These are phyloP conservation scores for Scomber colias DNA, from an alignment of 2,113 vertebrate species.

Conservation along the genomic window DNA sequence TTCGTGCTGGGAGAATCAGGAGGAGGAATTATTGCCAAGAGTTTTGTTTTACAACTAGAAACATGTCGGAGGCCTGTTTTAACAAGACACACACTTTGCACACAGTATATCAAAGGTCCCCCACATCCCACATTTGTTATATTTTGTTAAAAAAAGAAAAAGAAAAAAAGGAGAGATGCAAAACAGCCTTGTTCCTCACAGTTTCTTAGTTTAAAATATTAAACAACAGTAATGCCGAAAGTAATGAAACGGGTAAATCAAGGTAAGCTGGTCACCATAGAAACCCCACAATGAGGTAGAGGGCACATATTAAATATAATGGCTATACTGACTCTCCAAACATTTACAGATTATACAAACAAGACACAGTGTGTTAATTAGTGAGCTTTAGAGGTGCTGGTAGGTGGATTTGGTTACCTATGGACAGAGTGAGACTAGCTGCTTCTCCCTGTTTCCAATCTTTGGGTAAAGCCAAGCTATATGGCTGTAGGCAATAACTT, in stretches of 20 bases:
- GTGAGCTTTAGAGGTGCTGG: neutral
- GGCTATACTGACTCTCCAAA: neutral
- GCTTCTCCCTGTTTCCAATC: neutral
- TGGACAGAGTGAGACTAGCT: neutral
- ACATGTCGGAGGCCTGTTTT: conserved; percentile 31
- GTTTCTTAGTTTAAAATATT: neutral
- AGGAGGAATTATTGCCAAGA: conserved; percentile 18
- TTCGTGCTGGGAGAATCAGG: neutral
- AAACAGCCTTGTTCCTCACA: neutral
- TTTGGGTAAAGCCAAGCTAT: neutral
- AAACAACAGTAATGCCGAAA: neutral
- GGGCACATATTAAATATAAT: neutral
- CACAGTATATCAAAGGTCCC: conserved; percentile 4
- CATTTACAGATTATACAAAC: neutral
- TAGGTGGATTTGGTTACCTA: neutral
- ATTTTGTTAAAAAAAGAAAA: neutral
- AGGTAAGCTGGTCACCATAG: neutral
- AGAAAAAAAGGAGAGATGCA: neutral
- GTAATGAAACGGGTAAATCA: neutral
- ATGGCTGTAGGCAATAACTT: neutral
- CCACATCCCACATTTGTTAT: neutral
- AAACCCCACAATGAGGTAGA: neutral
- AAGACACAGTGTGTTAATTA: neutral
- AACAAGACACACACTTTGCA: neutral
- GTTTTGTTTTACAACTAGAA: conserved; percentile 22